Evolutionary conservation across 1,140 invertebrate genomes (phyloP), one percentile per base, ranked within the genome.

Genomic region (Bombus fervidus): DNA sequence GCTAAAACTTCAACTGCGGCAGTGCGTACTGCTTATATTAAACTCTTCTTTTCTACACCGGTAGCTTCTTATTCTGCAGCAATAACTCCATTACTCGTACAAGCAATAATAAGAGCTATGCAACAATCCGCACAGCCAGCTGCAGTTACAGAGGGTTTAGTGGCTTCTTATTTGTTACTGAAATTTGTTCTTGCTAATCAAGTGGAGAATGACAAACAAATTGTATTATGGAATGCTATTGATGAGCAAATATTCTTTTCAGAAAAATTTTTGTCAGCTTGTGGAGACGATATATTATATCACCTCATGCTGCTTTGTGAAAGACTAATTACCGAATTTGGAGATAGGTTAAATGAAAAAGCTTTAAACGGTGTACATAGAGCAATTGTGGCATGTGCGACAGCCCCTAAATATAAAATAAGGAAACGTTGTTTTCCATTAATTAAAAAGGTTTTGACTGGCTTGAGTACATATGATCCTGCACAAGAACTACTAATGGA

Each of bases 171-270:
- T 92, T 94, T 98, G 28, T 93, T 99, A 66, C 94, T 98, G 25
- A 97, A 97, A 93, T 91, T 98, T 28, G 93, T 96, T 22, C 87
- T 95, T 57, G 93, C 95, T 43, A 96, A 96, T 88, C 87, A 94
- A 82, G 91, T 95, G 28, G 96, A 96, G 93, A 96, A 93, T 47
- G 94, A 95, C 43, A 96, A 96, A 83, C 94, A 96, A 86, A 95
- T 90, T 69, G 91, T 95, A 28, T 95, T 98, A 82, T 98, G 98
- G 97, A 96, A 95, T 74, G 95, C 97, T 25, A 94, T 97, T 87
- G 97, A 98, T 37, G 98, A 98, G 91, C 97, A 97, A 89, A 95
- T 97, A 73, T 98, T 98, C 93, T 96, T 98, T 66, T 97, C 97
- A 72, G 98, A 99, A 87, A 98, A 98, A 89, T 97, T 98, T 93